Evolutionary conservation across 2,113 vertebrate genomes (phyloP).

Genomic region (Ahaetulla prasina): DNA sequence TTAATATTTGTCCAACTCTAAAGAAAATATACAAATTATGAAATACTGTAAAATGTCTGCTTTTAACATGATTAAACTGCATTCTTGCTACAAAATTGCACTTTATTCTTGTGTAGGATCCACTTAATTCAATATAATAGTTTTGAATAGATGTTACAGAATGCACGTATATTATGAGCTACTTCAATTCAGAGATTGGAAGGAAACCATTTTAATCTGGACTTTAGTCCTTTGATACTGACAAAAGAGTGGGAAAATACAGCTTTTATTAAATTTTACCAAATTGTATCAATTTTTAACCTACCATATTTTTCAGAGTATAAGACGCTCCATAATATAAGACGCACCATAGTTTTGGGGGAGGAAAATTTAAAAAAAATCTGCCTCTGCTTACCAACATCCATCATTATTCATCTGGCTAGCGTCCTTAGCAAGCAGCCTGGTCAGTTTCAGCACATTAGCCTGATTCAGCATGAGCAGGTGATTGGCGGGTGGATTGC

Average conservation of each 20-base stretch:
- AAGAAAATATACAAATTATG: background rate
- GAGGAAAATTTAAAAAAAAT: too few relatives aligned
- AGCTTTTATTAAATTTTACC: background rate
- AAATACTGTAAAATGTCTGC: background rate
- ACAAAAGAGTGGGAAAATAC: background rate
- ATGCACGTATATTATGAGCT: background rate
- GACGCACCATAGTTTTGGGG: too few relatives aligned
- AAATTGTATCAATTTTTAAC: background rate
- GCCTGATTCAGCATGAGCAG: too few relatives aligned
- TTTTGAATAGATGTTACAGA: background rate
- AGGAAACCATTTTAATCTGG: background rate
- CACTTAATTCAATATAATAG: background rate
- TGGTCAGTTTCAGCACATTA: too few relatives aligned
- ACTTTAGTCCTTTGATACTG: background rate
- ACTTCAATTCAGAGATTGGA: background rate
- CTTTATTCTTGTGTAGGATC: background rate
- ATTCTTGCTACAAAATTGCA: background rate
- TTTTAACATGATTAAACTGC: background rate
- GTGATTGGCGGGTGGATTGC: too few relatives aligned
- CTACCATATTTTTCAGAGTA: too few relatives aligned
- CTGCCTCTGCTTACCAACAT: too few relatives aligned
- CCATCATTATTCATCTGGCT: too few relatives aligned
- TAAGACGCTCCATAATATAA: too few relatives aligned
- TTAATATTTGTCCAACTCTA: background rate
- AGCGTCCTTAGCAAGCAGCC: too few relatives aligned